Percentiles rank a stretch among this genome's conserved stretches.
Evolutionary conservation across 2,113 vertebrate species (phyloP).

Genomic region (Amphiprion ocellaris): DNA sequence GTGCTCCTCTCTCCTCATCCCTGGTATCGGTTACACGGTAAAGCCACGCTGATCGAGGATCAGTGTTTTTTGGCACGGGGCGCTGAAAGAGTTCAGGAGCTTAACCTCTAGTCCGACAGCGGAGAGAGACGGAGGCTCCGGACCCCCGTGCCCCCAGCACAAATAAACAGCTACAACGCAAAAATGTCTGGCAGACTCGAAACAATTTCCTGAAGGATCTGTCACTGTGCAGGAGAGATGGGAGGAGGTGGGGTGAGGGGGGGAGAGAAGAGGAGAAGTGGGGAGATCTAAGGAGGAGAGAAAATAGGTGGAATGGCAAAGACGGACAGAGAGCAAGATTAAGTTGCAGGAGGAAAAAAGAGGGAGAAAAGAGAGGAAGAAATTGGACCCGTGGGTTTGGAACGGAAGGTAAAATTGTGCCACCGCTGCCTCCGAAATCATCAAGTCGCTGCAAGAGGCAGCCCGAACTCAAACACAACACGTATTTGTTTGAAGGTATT

Average conservation of each 20-base stretch:
- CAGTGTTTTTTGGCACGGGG: constrained; percentile 67
- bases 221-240: constrained; percentile 70
- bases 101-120: constrained; percentile 69
- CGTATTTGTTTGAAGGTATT: constrained; percentile 66
- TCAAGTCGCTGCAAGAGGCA: constrained; percentile 31
- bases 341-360: constrained; percentile 54
- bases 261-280: background rate
- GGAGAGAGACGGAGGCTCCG: constrained; percentile 27
- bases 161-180: constrained; percentile 81
- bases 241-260: constrained; percentile 10
- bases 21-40: constrained; percentile 76
- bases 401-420: constrained; percentile 37
- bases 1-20: constrained; percentile 69
- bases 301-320: constrained; percentile 62
- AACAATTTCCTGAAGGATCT: constrained; percentile 84
- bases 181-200: constrained; percentile 78
- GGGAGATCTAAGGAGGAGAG: constrained; percentile 59
- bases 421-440: constrained; percentile 39
- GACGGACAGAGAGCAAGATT: constrained; percentile 53
- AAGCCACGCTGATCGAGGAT: constrained; percentile 73
- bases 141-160: constrained; percentile 55
- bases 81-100: constrained; percentile 56
- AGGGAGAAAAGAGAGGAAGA: constrained; percentile 28
- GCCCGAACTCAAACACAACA: constrained; percentile 53
- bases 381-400: constrained; percentile 57